Evolutionary conservation across 2,113 vertebrate species (phyloP).

Genomic region (Oreochromis tanganicae): DNA sequence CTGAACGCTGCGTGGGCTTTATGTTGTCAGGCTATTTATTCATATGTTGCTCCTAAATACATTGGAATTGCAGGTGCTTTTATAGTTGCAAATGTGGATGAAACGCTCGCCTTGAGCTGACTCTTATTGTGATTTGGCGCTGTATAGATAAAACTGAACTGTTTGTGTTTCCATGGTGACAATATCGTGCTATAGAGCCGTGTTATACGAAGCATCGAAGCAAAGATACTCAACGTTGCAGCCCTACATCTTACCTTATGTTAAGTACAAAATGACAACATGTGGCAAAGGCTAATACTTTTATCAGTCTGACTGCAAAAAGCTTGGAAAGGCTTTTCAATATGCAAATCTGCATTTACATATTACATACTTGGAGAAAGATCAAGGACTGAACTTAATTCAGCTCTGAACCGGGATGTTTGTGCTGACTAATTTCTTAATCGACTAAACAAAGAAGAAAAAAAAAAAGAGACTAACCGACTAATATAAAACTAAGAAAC

Average conservation of each 20-base stretch:
- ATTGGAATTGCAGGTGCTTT: not conserved
- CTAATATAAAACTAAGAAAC: too few relatives aligned
- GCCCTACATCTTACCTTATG: not conserved
- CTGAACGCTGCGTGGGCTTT: not conserved
- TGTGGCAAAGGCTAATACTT: too few relatives aligned
- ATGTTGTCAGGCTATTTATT: not conserved
- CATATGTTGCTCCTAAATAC: not conserved
- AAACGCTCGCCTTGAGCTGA: accelerated
- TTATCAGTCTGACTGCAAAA: too few relatives aligned
- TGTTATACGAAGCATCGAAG: not conserved
- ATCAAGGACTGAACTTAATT: too few relatives aligned
- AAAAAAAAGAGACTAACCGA: too few relatives aligned
- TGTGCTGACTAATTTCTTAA: too few relatives aligned
- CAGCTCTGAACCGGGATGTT: too few relatives aligned
- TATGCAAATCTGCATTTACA: too few relatives aligned
- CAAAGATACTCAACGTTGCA: not conserved
- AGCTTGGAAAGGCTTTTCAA: too few relatives aligned
- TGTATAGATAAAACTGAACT: not conserved
- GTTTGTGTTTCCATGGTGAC: not conserved
- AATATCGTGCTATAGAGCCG: not conserved
- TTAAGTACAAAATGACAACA: too few relatives aligned
- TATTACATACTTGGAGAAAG: too few relatives aligned
- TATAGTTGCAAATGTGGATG: not conserved
- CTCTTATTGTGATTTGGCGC: not conserved
- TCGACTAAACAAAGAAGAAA: too few relatives aligned